These are phyloP conservation scores for Anthonomus grandis DNA, from an alignment of 1,140 invertebrate genomes.

Conservation along the genomic window DNA sequence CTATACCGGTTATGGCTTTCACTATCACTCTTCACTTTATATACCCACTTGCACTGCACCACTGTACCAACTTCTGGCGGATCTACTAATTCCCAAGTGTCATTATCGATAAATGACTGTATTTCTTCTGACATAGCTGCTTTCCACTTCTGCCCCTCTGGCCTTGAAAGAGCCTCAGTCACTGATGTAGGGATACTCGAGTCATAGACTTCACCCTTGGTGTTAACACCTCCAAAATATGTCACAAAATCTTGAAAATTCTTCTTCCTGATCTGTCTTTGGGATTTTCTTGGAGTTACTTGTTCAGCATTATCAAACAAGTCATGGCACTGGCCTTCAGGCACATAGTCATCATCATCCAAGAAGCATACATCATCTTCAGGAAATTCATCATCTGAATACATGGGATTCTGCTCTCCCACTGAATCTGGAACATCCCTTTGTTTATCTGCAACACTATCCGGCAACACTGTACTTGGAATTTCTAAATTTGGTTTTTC, in stretches of 20 bases:
- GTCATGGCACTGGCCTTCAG: background rate
- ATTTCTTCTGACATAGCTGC: slow-evolving; percentile 39
- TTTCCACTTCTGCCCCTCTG: slow-evolving; percentile 36
- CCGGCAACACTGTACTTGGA: background rate
- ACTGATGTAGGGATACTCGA: slow-evolving; percentile 20
- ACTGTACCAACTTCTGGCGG: slow-evolving; percentile 37
- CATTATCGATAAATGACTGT: slow-evolving; percentile 38
- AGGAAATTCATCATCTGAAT: background rate
- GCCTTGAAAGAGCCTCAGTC: slow-evolving; percentile 32
- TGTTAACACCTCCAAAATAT: slow-evolving; percentile 16
- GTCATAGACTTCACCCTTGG: background rate
- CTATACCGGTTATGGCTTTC: slow-evolving; percentile 30
- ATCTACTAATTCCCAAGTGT: slow-evolving; percentile 42
- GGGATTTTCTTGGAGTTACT: slow-evolving; percentile 12
- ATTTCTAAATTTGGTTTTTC: slow-evolving; percentile 24
- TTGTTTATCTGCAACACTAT: background rate
- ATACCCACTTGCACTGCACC: slow-evolving; percentile 47
- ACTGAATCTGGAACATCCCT: background rate
- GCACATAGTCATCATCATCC: background rate
- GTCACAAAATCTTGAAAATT: slow-evolving; percentile 27
- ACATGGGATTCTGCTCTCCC: background rate
- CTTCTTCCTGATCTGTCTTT: slow-evolving; percentile 23
- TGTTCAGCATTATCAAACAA: background rate
- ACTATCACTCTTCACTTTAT: slow-evolving; percentile 37
- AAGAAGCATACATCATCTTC: background rate